Percentiles rank a stretch among this genome's conserved stretches.
phyloP scores from a whole-genome alignment of 2,797 vertebrate genomes.

The Adelosebastes latens region DNA sequence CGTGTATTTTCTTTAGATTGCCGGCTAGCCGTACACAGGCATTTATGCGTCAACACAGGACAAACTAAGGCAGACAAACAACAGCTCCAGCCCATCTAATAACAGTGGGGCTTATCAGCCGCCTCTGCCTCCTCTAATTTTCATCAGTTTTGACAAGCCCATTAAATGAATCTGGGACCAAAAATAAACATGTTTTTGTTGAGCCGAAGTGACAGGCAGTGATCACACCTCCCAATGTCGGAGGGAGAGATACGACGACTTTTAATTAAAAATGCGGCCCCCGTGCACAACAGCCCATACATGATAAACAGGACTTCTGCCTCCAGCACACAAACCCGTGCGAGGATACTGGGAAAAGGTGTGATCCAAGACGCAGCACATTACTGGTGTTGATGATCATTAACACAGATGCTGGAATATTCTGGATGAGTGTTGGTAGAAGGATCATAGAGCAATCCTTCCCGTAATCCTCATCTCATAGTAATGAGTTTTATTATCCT shows the following conservation, averaged over 20 bases:
- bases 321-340: slow-evolving; percentile 22
- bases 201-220: slow-evolving; percentile 78
- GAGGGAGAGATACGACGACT: slow-evolving; percentile 47
- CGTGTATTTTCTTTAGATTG: slow-evolving; percentile 40
- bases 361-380: slow-evolving; percentile 20
- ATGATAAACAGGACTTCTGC: slow-evolving; percentile 54
- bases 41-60: slow-evolving; percentile 59
- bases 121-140: slow-evolving; percentile 79
- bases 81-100: slow-evolving; percentile 71
- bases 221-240: slow-evolving; percentile 76
- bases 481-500: slow-evolving; percentile 53
- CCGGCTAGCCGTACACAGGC: slow-evolving; percentile 27
- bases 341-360: not conserved
- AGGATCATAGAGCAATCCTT: slow-evolving; percentile 41
- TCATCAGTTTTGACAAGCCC: slow-evolving; percentile 82
- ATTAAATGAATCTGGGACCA: slow-evolving; percentile 78
- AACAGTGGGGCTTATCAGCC: slow-evolving; percentile 74
- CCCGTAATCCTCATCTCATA: slow-evolving; percentile 55
- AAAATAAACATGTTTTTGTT: slow-evolving; percentile 82
- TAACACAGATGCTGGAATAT: slow-evolving; percentile 29
- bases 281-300: slow-evolving; percentile 35
- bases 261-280: slow-evolving; percentile 74
- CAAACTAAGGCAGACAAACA: slow-evolving; percentile 68
- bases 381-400: slow-evolving; percentile 40
- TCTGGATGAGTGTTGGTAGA: slow-evolving; percentile 31